Base-by-base conservation (phyloP, 2,888 invertebrate species). In the Pseudolycoriella hygida region DNA sequence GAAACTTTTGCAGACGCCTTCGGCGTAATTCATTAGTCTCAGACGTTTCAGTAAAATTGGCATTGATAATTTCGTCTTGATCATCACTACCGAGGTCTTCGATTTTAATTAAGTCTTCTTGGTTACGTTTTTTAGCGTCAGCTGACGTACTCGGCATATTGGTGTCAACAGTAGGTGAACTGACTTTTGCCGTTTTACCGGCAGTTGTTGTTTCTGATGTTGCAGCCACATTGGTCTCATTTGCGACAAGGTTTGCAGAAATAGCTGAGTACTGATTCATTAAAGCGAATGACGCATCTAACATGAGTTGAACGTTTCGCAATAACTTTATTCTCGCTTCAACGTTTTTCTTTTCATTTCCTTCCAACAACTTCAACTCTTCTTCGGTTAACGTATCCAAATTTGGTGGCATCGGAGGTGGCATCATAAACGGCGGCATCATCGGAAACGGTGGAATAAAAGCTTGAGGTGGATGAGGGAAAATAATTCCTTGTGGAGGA, bases 211-310 rank as follows among this genome's bases (percentile, higher is more conserved):
- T 4, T 19, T 5, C 5, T 19, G 40, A 17, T 40, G 40, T 3
- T 19, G 17, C 17, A 11, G 40, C n/a, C 10, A 17, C 5, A 12
- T 18, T 17, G 10, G 34, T 30, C 32, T 17, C 34, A 17, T 14
- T 15, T 30, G 17, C 17, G 6, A 17, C 5, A 25, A 18, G 17
- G 18, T 34, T 37, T 19, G 76, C 67, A 42, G 78, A 77, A 17
- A 81, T 76, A 42, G 75, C 70, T 48, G 81, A 78, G 64, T 96
- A 97, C 61, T 96, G 94, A 57, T 88, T 85, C 85, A 97, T 89
- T 68, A 97, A 80, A 42, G 88, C 69, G 48, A 86, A 84, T 3
- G 94, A 92, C 38, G 94, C 90, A 64, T 97, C 96, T 53, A 98
- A 64, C 64, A 98, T 76, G 2, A 87, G 71, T 68, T 89, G 81